These are phyloP conservation scores for Platorchestia sp. DNA, from an alignment of 1,140 invertebrate species.

Conservation along the genomic window DNA sequence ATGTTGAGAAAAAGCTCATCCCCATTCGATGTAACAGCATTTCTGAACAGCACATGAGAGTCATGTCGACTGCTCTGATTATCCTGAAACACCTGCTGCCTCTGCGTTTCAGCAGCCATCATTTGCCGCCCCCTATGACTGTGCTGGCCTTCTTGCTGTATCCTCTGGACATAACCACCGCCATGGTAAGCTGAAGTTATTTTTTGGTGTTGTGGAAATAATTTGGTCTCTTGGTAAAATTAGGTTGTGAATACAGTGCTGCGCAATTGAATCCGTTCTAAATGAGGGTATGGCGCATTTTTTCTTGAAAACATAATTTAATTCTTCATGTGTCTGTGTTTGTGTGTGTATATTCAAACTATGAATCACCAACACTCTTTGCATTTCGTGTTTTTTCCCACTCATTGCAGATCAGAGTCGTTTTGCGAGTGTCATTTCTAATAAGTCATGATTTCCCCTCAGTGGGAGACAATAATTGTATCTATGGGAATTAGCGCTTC, in stretches of 20 bases:
- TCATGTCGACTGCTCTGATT: slow-evolving; percentile 23
- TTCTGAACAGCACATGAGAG: background rate
- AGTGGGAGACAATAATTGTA: too few relatives aligned
- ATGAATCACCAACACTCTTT: background rate
- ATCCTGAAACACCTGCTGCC: slow-evolving; percentile 3
- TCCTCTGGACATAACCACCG: background rate
- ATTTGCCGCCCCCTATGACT: background rate
- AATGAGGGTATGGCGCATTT: background rate
- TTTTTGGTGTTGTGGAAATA: background rate
- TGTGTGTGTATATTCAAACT: background rate
- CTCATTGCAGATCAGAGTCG: too few relatives aligned
- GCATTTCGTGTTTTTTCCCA: too few relatives aligned
- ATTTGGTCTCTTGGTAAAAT: background rate
- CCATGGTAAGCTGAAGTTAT: background rate
- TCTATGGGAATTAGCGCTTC: too few relatives aligned
- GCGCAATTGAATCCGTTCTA: too few relatives aligned
- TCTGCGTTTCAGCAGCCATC: slow-evolving; percentile 9
- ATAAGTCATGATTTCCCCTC: too few relatives aligned
- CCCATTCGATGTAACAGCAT: background rate
- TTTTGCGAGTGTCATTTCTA: too few relatives aligned
- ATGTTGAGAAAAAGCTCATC: background rate
- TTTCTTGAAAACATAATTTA: background rate
- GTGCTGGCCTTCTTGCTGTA: background rate
- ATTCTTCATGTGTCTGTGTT: background rate
- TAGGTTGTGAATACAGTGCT: background rate